Evolutionary conservation across 2,888 invertebrate genomes (phyloP).

Genomic region (Malachius bipustulatus): DNA sequence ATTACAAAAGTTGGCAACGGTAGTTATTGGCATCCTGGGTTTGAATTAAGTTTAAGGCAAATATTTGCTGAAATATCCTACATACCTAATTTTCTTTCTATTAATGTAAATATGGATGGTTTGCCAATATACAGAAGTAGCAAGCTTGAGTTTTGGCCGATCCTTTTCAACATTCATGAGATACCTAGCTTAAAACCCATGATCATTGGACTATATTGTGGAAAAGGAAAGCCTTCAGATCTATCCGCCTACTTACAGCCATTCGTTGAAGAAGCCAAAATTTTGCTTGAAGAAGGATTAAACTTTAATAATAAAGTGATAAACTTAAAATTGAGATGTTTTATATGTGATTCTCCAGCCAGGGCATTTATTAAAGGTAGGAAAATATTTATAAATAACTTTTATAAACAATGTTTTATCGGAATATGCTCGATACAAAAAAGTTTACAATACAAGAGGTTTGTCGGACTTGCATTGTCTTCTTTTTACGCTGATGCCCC

Average conservation of each 20-base stretch:
- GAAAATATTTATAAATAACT: no score
- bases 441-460: no score
- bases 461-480: no score
- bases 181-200: constrained; percentile 13
- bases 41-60: no score
- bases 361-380: constrained; percentile 18
- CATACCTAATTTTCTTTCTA: no score
- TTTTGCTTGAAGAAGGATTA: constrained; percentile 9
- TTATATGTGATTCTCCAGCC: constrained; percentile 18
- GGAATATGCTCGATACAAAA: no score
- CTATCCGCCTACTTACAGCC: constrained; percentile 9
- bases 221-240: constrained; percentile 14
- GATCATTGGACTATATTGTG: constrained; percentile 15
- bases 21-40: constrained; percentile 8
- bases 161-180: constrained; percentile 16
- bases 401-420: no score
- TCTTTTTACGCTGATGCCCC: no score
- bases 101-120: constrained; percentile 20
- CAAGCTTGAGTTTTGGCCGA: constrained; percentile 21
- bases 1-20: constrained; percentile 7
- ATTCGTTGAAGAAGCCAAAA: constrained; percentile 12
- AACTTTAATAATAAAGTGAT: constrained; percentile 5
- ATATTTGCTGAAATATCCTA: constrained; percentile 5
- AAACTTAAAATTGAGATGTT: constrained; percentile 14
- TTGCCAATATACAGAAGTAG: constrained; percentile 18